phyloP scores from a whole-genome alignment of 1,140 invertebrate species.

The Pemphigus obesinymphae region DNA sequence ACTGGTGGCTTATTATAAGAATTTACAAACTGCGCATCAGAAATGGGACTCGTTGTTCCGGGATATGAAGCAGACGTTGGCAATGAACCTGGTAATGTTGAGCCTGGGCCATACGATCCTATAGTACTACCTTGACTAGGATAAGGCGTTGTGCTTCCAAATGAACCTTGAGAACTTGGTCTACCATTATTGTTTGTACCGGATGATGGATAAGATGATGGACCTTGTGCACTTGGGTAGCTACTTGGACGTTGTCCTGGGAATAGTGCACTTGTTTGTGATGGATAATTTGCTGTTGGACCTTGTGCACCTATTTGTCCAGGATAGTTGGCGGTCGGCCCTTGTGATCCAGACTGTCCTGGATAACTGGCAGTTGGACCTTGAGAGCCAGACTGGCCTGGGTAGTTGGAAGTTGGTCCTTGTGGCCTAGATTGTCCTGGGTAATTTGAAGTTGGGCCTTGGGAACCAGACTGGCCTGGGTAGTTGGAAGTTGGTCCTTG shows the following conservation, averaged over 20 bases:
- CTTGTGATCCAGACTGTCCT: slow-evolving; percentile 45
- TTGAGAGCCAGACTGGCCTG: slow-evolving; percentile 43
- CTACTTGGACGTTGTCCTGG: slow-evolving; percentile 47
- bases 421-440: slow-evolving; percentile 41
- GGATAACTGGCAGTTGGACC: slow-evolving; percentile 43
- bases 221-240: slow-evolving; percentile 45
- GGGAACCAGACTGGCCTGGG: slow-evolving; percentile 47
- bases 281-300: slow-evolving; percentile 45
- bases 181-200: slow-evolving; percentile 25
- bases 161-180: slow-evolving; percentile 40
- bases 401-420: slow-evolving; percentile 43
- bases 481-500: slow-evolving; percentile 46
- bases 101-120: slow-evolving; percentile 3
- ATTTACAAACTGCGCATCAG: slow-evolving; percentile 32
- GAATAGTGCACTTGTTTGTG: slow-evolving; percentile 48
- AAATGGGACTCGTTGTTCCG: slow-evolving; percentile 1
- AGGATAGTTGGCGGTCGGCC: slow-evolving; percentile 46
- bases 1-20: slow-evolving; percentile 14
- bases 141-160: slow-evolving; percentile 7
- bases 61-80: slow-evolving; percentile 4
- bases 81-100: not conserved
- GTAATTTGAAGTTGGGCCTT: slow-evolving; percentile 46
- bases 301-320: slow-evolving; percentile 50
- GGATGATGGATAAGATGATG: slow-evolving; percentile 27
- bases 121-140: slow-evolving; percentile 1